Conservation (phyloP, 1,140 invertebrate species). For the Drosophila burlai region DNA sequence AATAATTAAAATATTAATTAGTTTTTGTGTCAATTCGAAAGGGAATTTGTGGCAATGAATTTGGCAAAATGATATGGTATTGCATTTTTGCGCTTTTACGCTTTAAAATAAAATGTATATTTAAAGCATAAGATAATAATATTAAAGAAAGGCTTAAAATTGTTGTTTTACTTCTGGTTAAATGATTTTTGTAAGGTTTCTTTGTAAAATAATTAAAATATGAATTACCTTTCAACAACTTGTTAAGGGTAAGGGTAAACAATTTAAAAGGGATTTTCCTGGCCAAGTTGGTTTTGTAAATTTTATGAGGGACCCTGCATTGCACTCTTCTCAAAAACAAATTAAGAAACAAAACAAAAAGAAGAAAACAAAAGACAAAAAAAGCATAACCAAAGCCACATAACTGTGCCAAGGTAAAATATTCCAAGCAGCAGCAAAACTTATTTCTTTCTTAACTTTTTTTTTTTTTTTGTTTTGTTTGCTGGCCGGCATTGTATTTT, state of each 20-base stretch:
- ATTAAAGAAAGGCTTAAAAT: no score
- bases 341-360: slow-evolving; percentile 25
- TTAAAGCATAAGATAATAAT: background rate
- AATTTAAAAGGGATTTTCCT: background rate
- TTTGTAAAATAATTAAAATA: background rate
- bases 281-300: background rate
- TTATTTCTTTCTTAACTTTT: slow-evolving; percentile 18
- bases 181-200: background rate
- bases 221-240: background rate
- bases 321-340: slow-evolving; percentile 2
- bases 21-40: slow-evolving; percentile 22
- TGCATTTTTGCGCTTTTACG: no score
- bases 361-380: slow-evolving; percentile 27
- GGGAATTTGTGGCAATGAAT: slow-evolving; percentile 11
- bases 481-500: slow-evolving; percentile 10
- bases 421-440: slow-evolving; percentile 41
- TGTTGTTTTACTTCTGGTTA: background rate
- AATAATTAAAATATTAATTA: slow-evolving; percentile 29
- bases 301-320: background rate
- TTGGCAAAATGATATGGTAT: background rate
- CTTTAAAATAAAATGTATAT: background rate
- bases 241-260: background rate
- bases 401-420: slow-evolving; percentile 75
- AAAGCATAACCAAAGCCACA: slow-evolving; percentile 63
- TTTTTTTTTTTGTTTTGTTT: slow-evolving; percentile 5